Conservation (phyloP, 2,888 invertebrate genomes). For the Leptodirus hochenwartii region DNA sequence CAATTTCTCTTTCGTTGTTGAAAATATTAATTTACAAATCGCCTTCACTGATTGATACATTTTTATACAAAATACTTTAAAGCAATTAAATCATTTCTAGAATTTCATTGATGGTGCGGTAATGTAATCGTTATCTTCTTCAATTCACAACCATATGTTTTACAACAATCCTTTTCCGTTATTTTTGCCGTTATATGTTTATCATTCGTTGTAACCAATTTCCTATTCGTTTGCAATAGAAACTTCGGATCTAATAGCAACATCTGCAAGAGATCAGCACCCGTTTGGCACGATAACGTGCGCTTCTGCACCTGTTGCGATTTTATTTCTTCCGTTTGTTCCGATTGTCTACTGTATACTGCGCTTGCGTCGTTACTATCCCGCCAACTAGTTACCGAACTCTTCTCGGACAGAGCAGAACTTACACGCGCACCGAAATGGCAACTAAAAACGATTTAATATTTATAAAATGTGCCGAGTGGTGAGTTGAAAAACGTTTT, state of each 20-base stretch:
- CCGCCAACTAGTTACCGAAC: constrained; percentile 21
- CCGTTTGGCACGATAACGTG: constrained; percentile 28
- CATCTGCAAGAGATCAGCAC: constrained; percentile 22
- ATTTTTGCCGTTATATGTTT: constrained; percentile 17
- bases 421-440: constrained; percentile 39
- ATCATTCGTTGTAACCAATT: constrained; percentile 7
- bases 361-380: too few species aligned
- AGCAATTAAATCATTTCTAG: too few species aligned
- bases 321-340: constrained; percentile 1
- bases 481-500: constrained; percentile 29
- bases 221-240: constrained; percentile 17
- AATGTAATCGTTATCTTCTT: constrained; percentile 27
- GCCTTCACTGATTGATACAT: too few species aligned
- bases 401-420: constrained; percentile 23
- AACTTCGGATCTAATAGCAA: constrained; percentile 19
- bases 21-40: too few species aligned
- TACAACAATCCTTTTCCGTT: constrained; percentile 22
- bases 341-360: too few species aligned
- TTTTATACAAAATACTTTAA: too few species aligned
- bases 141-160: constrained; percentile 24
- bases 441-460: constrained; percentile 26
- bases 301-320: constrained; percentile 19
- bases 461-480: constrained; percentile 22
- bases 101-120: too few species aligned
- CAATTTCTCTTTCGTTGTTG: too few species aligned